Evolutionary conservation across 2,888 invertebrate species (phyloP).

Genomic region (Lysandra coridon): DNA sequence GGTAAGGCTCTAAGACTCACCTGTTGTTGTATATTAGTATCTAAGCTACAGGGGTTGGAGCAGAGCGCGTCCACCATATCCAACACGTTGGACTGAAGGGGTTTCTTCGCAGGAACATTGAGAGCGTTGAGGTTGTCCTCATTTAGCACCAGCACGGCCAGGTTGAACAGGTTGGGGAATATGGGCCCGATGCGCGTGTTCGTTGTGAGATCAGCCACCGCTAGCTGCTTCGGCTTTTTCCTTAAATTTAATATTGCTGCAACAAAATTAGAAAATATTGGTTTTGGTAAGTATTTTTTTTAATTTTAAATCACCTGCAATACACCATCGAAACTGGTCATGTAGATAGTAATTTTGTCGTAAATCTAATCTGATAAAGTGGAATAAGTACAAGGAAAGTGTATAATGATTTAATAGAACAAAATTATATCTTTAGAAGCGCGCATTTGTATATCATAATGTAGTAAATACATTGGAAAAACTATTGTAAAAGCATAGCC

Average conservation of each 20-base stretch:
- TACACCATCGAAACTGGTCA: too few species aligned
- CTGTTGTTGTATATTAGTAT: conserved; percentile 80
- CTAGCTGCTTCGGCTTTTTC: conserved; percentile 72
- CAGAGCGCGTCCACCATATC: conserved; percentile 81
- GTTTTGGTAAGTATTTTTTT: too few species aligned
- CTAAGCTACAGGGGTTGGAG: conserved; percentile 78
- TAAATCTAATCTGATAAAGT: too few species aligned
- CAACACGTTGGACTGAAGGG: conserved; percentile 70
- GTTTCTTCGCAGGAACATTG: conserved; percentile 73
- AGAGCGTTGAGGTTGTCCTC: conserved; percentile 77
- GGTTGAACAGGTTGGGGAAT: conserved; percentile 81
- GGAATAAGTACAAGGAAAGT: too few species aligned
- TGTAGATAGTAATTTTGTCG: too few species aligned
- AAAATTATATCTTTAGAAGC: background rate
- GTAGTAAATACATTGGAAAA: background rate
- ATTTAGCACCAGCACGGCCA: conserved; percentile 79
- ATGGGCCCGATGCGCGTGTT: conserved; percentile 81
- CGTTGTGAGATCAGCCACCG: conserved; percentile 79
- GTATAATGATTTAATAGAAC: conserved; percentile 38
- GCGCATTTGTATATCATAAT: too few species aligned
- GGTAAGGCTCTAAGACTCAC: too few species aligned
- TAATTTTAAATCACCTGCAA: too few species aligned
- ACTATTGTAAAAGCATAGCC: too few species aligned
- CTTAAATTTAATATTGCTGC: conserved; percentile 76
- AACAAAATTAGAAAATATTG: conserved; percentile 38